These are phyloP conservation scores for Chromobotia macracanthus DNA, from an alignment of 2,797 vertebrate genomes.

Conservation along the genomic window DNA sequence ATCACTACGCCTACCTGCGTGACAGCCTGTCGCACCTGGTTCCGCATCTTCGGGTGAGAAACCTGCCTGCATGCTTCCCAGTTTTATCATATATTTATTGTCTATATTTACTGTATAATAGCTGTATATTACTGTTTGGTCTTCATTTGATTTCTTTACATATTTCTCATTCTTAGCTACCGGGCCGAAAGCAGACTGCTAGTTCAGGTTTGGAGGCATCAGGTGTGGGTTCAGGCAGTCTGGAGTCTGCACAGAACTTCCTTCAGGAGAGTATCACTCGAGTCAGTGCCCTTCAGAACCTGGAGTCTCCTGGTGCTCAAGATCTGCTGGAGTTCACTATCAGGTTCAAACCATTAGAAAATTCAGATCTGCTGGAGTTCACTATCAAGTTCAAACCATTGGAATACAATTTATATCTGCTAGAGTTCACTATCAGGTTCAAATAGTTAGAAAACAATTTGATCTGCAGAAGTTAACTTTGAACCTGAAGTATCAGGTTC, in stretches of 20 bases:
- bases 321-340: constrained; percentile 94
- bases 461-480: constrained; percentile 92
- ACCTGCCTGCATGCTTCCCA: neutral
- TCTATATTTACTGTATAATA: neutral
- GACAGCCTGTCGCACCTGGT: constrained; percentile 98
- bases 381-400: constrained; percentile 84
- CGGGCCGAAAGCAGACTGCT: constrained; percentile 82
- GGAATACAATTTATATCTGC: constrained; percentile 77
- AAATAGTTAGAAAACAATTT: constrained; percentile 10
- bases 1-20: constrained; percentile 93
- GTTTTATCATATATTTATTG: no score
- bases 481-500: no score
- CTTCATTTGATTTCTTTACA: neutral
- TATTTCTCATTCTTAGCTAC: constrained; percentile 76
- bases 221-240: constrained; percentile 73
- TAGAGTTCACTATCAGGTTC: constrained; percentile 93
- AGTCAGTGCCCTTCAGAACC: constrained; percentile 88
- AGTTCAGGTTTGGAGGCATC: constrained; percentile 71
- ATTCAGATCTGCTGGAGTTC: constrained; percentile 86
- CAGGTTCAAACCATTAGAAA: constrained; percentile 72
- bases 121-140: neutral
- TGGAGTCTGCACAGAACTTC: constrained; percentile 92
- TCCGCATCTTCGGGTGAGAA: constrained; percentile 86
- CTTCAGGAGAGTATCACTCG: constrained; percentile 91
- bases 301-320: constrained; percentile 88